phyloP scores from a whole-genome alignment of 2,797 vertebrate species.

The Phoebastria nigripes region DNA sequence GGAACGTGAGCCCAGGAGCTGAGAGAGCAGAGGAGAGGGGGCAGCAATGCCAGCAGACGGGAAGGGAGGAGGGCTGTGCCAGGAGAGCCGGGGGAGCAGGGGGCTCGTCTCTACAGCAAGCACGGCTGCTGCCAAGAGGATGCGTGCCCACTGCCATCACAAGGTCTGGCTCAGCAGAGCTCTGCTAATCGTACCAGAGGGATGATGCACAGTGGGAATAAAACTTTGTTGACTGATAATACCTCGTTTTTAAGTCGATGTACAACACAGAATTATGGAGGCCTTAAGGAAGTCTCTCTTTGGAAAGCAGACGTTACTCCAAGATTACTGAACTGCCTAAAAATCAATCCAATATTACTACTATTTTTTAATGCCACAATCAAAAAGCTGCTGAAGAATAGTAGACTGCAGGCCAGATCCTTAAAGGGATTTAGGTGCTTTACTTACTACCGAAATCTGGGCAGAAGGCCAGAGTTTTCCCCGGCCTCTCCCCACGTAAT shows the following conservation, averaged over 20 bases:
- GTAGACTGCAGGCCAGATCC: not conserved
- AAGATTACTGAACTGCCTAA: not conserved
- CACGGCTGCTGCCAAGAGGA: not conserved
- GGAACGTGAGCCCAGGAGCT: rapidly evolving
- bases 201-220: not conserved
- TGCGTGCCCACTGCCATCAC: rapidly evolving
- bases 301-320: not conserved
- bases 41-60: rapidly evolving
- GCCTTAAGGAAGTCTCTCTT: not conserved
- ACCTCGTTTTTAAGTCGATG: rapidly evolving
- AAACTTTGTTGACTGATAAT: not conserved
- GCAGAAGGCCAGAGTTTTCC: not conserved
- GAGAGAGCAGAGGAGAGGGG: not conserved
- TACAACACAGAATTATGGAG: not conserved
- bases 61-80: not conserved
- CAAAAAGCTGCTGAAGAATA: not conserved
- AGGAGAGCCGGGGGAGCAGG: not conserved
- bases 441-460: not conserved
- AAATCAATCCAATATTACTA: not conserved
- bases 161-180: rapidly evolving
- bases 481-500: not conserved
- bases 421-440: constrained; percentile 7
- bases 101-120: too few species aligned
- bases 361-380: not conserved
- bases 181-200: not conserved